Evolutionary conservation across 2,888 invertebrate species (phyloP), one percentile per base, ranked within the genome.

Genomic region (Hipparchia sbordonii): DNA sequence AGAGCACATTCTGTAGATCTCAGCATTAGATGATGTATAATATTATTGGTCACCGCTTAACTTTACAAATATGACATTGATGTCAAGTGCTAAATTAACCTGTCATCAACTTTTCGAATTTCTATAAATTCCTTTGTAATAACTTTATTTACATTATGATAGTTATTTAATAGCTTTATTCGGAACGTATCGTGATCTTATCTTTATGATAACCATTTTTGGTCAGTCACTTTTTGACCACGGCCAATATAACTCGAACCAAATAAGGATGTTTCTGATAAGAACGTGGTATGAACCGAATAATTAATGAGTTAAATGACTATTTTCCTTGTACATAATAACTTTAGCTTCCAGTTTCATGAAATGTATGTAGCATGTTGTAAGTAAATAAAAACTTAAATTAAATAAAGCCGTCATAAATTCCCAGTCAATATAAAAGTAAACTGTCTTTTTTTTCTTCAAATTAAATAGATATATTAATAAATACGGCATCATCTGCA

Each of bases 241-340:
- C 65, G 65, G 51, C 51, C 65, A 65, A 6, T 52, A 33, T 12
- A 33, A 51, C 63, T 51, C 48, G 63, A 51, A 52, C 65, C 65
- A 52, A 65, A 65, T 65, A 65, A 33, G 65, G 52, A 52, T 65
- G 51, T 65, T 52, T 65, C 23, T 65, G 65, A 52, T 52, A 33
- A 52, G 23, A 52, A 33, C 33, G 23, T 2, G 6, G 6, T 65
- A 6, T 65, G 65, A 23, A 2, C 12, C 52, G 12, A 51, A 51
- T 63, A 23, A 13, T 9, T 7, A n/a, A 10, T 51, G 9, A 48
- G 13, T 62, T 45, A 6, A 9, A 23, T 39, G 2, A 33, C 12
- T 60, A 60, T 33, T 33, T 60, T 10, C 60, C 56, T 56, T 60
- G 23, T 23, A n/a, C n/a, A n/a, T n/a, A 0, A 23, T 60, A 10